Evolutionary conservation across 2,797 vertebrate genomes (phyloP).

Genomic region (Eulemur coronatus): DNA sequence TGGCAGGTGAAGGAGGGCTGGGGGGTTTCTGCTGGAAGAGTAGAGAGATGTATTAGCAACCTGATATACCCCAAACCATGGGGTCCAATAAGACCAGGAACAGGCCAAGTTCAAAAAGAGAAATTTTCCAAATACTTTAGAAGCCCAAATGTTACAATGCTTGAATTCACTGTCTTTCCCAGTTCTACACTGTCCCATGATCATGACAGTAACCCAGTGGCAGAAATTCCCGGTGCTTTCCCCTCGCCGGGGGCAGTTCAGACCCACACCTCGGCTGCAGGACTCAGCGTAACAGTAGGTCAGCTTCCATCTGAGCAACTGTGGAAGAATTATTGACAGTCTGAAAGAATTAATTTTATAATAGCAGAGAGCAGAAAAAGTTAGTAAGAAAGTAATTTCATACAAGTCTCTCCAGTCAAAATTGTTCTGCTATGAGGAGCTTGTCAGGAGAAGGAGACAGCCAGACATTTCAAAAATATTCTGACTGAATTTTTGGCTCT

Average conservation of each 20-base stretch:
- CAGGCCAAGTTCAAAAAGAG: not conserved
- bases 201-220: rapidly evolving
- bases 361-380: not conserved
- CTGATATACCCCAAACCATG: not conserved
- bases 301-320: not conserved
- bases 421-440: not conserved
- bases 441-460: not conserved
- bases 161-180: too few relatives aligned
- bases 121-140: not conserved
- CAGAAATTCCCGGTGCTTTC: not conserved
- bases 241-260: not conserved
- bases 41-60: not conserved
- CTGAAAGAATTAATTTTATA: not conserved
- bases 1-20: not conserved
- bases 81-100: not conserved
- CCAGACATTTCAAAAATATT: not conserved
- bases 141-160: rapidly evolving
- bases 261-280: not conserved
- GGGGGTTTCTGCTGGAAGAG: not conserved
- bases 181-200: rapidly evolving
- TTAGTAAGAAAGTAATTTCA: not conserved
- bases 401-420: not conserved
- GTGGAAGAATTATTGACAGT: not conserved
- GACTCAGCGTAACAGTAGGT: not conserved
- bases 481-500: not conserved